These are phyloP conservation scores for Tenthredo notha DNA, from an alignment of 2,888 invertebrate genomes.

Conservation along the genomic window DNA sequence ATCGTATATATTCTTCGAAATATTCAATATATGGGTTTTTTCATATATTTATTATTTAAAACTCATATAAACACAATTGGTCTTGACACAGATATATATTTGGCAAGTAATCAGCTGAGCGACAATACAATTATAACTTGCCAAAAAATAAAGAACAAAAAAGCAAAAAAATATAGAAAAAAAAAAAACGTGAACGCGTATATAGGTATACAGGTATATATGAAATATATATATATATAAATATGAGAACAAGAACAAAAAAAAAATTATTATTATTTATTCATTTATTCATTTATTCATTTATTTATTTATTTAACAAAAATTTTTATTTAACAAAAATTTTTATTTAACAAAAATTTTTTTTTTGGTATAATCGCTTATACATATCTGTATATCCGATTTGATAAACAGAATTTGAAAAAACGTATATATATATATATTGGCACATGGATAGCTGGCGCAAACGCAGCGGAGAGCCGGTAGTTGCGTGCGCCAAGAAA, in stretches of 20 bases:
- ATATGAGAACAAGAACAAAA: background rate
- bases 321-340: background rate
- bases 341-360: background rate
- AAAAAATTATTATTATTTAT: background rate
- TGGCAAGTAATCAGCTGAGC: constrained; percentile 1
- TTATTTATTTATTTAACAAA: background rate
- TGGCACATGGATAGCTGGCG: constrained; percentile 40
- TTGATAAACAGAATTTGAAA: background rate
- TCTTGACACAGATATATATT: constrained; percentile 3
- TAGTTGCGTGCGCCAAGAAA: constrained; percentile 52
- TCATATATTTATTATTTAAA: background rate
- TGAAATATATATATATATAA: background rate
- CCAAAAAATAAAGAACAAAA: background rate
- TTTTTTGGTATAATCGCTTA: background rate
- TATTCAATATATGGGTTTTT: background rate
- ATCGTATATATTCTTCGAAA: background rate
- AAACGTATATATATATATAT: background rate
- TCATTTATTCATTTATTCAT: no score
- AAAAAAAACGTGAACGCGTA: background rate
- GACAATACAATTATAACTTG: background rate
- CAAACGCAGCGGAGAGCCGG: constrained; percentile 53
- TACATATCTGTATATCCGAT: background rate
- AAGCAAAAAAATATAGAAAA: no score
- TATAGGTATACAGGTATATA: background rate
- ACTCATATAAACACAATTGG: constrained; percentile 4